Conservation (phyloP, 2,888 invertebrate species). For the Cantharis lateralis region DNA sequence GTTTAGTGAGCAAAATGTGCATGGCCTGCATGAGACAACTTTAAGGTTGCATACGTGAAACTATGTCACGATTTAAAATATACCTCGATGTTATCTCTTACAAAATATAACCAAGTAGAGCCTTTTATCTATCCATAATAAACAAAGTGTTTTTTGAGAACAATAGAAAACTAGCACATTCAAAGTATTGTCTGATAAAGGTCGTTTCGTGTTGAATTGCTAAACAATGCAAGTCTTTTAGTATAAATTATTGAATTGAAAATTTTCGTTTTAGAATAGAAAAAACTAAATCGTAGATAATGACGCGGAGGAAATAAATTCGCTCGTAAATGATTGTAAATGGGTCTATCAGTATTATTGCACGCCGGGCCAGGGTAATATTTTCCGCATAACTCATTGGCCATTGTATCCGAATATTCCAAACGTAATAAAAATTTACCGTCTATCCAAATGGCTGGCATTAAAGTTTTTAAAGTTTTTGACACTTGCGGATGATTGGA, state of each 20-base stretch:
- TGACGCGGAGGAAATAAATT: not conserved
- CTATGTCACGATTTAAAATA: conserved; percentile 4
- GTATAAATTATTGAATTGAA: not conserved
- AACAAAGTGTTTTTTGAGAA: conserved; percentile 6
- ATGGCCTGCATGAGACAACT: not conserved
- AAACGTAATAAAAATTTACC: conserved; percentile 39
- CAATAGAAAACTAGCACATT: conserved; percentile 23
- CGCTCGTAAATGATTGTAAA: conserved; percentile 29
- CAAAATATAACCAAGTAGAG: not conserved
- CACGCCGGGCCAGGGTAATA: conserved; percentile 35
- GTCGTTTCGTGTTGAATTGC: not conserved
- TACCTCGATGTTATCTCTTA: not conserved
- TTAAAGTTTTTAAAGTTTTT: not conserved
- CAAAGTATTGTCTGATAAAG: not conserved
- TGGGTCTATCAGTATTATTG: conserved; percentile 37
- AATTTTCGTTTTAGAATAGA: not conserved
- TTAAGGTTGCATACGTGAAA: not conserved
- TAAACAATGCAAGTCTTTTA: not conserved
- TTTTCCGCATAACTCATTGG: conserved; percentile 33
- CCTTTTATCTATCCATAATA: not conserved
- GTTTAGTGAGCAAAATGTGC: not conserved
- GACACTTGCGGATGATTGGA: not conserved
- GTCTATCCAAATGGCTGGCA: not conserved
- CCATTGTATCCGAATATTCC: conserved; percentile 35
- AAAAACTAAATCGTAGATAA: conserved; percentile 4